A percentile compares a stretch with the other conserved stretches of the same genome.
phyloP scores from a whole-genome alignment of 2,113 vertebrate genomes.

The Cochlearius cochlearius region DNA sequence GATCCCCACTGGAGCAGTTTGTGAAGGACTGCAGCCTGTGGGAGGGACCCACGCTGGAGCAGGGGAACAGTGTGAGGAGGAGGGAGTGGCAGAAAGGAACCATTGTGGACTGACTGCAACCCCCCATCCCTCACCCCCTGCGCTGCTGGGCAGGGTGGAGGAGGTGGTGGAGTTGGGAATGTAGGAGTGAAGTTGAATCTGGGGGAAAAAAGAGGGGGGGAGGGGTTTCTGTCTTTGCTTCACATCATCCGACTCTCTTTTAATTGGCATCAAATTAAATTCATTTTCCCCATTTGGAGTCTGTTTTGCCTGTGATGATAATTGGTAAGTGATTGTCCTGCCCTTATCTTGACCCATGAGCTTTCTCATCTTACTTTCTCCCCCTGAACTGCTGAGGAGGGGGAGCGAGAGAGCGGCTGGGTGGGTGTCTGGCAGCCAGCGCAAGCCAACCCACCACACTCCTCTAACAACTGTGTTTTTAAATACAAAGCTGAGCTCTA shows the following conservation, averaged over 20 bases:
- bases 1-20: not conserved
- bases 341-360: not conserved
- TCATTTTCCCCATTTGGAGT: not conserved
- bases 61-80: not conserved
- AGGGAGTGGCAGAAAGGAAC: not conserved
- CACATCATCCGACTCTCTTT: not conserved
- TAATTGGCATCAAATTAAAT: not conserved
- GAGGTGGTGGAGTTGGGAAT: not conserved
- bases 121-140: not conserved
- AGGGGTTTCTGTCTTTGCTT: not conserved
- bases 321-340: not conserved
- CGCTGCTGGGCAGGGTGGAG: not conserved
- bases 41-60: not conserved
- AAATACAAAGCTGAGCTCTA: not conserved
- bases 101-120: not conserved
- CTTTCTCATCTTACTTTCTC: not conserved
- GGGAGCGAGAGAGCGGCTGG: not conserved
- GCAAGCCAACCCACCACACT: not conserved
- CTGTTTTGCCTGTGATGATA: not conserved
- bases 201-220: not conserved
- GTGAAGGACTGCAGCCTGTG: not conserved
- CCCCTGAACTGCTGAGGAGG: not conserved
- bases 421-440: not conserved
- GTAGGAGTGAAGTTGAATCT: not conserved
- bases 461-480: rapidly evolving